Evolutionary conservation across 2,888 invertebrate species (phyloP).

Genomic region (Iselma pallidipennis): DNA sequence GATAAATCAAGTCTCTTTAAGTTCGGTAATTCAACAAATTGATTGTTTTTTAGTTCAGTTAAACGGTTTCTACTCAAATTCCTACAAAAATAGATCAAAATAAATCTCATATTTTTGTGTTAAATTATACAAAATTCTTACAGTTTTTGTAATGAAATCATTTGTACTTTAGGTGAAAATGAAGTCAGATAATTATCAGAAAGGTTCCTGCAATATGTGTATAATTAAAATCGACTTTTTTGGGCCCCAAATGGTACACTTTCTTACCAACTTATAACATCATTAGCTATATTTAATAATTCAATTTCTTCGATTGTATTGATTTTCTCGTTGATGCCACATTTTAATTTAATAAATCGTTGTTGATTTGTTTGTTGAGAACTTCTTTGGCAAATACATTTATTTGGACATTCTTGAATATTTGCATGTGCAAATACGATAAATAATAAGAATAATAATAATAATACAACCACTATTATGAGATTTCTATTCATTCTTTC

Average conservation of each 20-base stretch:
- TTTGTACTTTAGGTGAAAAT: slow-evolving; percentile 64
- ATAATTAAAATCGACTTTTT: slow-evolving; percentile 32
- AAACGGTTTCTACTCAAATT: slow-evolving; percentile 83
- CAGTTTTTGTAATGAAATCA: slow-evolving; percentile 72
- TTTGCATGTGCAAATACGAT: neutral
- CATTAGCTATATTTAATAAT: slow-evolving; percentile 63
- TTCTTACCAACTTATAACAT: slow-evolving; percentile 69
- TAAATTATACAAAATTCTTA: slow-evolving; percentile 56
- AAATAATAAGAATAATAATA: too few relatives aligned
- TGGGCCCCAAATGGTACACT: slow-evolving; percentile 4
- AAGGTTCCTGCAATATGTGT: slow-evolving; percentile 62
- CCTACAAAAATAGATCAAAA: slow-evolving; percentile 57
- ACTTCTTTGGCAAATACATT: slow-evolving; percentile 62
- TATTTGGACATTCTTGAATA: slow-evolving; percentile 39
- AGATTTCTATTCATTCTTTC: neutral
- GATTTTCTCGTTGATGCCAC: slow-evolving; percentile 64
- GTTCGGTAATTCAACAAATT: slow-evolving; percentile 74
- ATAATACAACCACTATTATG: neutral
- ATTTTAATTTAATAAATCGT: slow-evolving; percentile 65
- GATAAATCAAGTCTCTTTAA: slow-evolving; percentile 73
- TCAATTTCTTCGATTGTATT: slow-evolving; percentile 66
- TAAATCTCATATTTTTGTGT: neutral
- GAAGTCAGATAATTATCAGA: slow-evolving; percentile 67
- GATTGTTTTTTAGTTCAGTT: slow-evolving; percentile 70
- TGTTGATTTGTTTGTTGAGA: slow-evolving; percentile 58